Evolutionary conservation across 37 sponge, comb jelly and placozoan species (phyloP).

Genomic region (Hexactinellida sp.): DNA sequence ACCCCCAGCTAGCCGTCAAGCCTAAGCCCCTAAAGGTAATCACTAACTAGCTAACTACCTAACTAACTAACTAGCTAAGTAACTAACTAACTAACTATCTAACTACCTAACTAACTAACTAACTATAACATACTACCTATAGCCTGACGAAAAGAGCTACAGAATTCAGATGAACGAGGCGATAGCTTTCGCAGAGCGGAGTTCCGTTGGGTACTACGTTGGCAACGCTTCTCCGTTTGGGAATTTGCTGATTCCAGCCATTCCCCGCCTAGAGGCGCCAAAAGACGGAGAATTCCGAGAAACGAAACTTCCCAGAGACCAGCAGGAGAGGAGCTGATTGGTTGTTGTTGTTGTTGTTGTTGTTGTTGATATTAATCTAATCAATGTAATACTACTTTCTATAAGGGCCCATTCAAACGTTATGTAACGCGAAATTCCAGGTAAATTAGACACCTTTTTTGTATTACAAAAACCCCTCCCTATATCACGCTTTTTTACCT

Average conservation of each 20-base stretch:
- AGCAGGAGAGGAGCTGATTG: neutral
- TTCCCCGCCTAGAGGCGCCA: neutral
- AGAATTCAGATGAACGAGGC: constrained; percentile 1
- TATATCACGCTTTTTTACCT: too few species aligned
- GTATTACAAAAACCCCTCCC: too few species aligned
- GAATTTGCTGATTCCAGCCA: neutral
- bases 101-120: too few species aligned
- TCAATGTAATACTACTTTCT: neutral
- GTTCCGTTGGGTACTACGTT: neutral
- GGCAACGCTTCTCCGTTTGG: neutral
- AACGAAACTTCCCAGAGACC: neutral
- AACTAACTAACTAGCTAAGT: too few species aligned
- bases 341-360: too few species aligned
- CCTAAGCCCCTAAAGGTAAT: neutral
- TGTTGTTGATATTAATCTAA: neutral
- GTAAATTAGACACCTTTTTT: too few species aligned
- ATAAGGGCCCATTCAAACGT: too few species aligned
- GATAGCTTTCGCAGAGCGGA: neutral
- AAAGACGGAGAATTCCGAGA: neutral
- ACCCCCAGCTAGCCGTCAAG: neutral
- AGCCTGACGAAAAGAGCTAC: neutral
- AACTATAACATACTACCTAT: neutral
- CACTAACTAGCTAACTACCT: too few species aligned
- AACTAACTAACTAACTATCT: too few species aligned
- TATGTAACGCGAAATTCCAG: too few species aligned